Percentiles rank a stretch among this genome's conserved stretches.
Conservation (phyloP, 2,888 invertebrate species). For the Andrena haemorrhoa region DNA sequence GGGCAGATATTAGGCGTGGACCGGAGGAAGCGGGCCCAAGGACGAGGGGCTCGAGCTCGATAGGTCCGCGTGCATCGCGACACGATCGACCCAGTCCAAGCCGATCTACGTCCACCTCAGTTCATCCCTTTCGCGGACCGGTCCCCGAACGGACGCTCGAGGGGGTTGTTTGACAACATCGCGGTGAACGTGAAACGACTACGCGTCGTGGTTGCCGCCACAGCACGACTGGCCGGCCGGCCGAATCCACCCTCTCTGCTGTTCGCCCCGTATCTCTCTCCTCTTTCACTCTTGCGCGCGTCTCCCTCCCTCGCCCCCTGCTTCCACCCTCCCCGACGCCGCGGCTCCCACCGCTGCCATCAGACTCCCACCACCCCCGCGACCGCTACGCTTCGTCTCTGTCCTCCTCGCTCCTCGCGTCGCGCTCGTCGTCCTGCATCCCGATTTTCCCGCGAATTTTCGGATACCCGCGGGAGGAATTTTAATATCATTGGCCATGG, state of each 20-base stretch:
- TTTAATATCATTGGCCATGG: too few relatives aligned
- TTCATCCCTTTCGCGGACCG: conserved; percentile 49
- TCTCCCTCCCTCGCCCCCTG: conserved; percentile 31
- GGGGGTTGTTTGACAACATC: conserved; percentile 69
- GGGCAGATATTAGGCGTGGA: conserved; percentile 40
- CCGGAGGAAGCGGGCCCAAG: background rate
- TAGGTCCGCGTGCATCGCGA: background rate
- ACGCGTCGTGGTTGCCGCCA: conserved; percentile 76
- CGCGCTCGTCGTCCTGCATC: conserved; percentile 10
- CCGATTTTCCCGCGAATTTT: conserved; percentile 40
- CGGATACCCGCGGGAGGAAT: background rate
- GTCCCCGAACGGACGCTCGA: conserved; percentile 44
- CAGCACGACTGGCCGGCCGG: conserved; percentile 83
- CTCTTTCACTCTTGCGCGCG: conserved; percentile 33
- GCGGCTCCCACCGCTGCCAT: conserved; percentile 2
- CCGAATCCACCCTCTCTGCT: conserved; percentile 75
- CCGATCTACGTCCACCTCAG: background rate
- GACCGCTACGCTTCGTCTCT: conserved; percentile 35
- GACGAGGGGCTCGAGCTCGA: background rate
- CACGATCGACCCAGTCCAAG: background rate
- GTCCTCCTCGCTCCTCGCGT: conserved; percentile 12
- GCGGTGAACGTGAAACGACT: conserved; percentile 60
- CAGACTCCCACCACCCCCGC: conserved; percentile 2
- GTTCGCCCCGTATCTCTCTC: conserved; percentile 47
- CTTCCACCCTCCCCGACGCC: conserved; percentile 26